Evolutionary conservation across 1,140 invertebrate species (phyloP).

Genomic region (Mycetomoellerius zeteki): DNA sequence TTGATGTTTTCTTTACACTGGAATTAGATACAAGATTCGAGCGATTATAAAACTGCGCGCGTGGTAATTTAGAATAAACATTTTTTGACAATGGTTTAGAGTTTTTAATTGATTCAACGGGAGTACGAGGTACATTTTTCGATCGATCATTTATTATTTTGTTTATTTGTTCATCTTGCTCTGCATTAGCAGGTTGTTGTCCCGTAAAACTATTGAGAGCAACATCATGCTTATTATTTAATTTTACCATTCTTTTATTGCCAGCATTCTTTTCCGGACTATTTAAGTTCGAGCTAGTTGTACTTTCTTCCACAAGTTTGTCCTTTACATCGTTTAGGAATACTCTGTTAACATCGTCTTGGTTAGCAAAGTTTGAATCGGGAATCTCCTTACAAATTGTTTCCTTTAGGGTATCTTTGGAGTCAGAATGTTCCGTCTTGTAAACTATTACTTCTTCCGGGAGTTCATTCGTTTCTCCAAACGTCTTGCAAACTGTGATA

Average conservation of each 20-base stretch:
- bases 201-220: background rate
- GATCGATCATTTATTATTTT: background rate
- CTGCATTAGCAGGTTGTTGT: background rate
- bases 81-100: background rate
- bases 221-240: background rate
- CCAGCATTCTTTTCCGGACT: background rate
- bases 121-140: background rate
- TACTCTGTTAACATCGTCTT: background rate
- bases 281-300: conserved; percentile 6
- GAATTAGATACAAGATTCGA: background rate
- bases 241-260: background rate
- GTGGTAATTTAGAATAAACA: background rate
- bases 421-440: conserved; percentile 4
- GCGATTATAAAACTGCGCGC: background rate
- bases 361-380: conserved; percentile 25
- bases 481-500: conserved; percentile 37
- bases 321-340: conserved; percentile 16
- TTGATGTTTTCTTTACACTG: background rate
- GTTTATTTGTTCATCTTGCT: background rate
- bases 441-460: conserved; percentile 36
- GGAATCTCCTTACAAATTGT: conserved; percentile 51
- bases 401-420: conserved; percentile 10
- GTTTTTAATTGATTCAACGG: background rate
- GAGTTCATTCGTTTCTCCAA: conserved; percentile 7
- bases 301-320: conserved; percentile 2